phyloP scores from a whole-genome alignment of 2,888 invertebrate species.

The Anorthoa munda region DNA sequence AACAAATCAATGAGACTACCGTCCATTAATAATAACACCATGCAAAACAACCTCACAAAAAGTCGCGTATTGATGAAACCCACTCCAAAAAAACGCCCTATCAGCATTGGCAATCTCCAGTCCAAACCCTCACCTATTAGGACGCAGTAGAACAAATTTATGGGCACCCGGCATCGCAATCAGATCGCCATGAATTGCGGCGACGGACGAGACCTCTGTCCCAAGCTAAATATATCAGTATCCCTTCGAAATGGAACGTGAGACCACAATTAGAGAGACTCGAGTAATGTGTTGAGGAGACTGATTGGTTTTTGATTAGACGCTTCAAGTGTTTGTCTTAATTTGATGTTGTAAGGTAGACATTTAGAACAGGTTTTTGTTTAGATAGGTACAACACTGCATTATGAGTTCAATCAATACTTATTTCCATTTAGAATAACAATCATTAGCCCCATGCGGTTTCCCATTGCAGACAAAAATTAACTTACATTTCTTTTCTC shows the following conservation, averaged over 20 bases:
- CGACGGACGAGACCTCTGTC: conserved; percentile 59
- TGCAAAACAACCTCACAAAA: neutral
- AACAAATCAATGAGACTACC: no score
- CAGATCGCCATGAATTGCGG: conserved; percentile 68
- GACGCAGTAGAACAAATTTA: conserved; percentile 61
- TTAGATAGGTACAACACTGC: no score
- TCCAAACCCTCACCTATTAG: conserved; percentile 47
- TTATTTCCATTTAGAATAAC: no score
- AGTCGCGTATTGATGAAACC: neutral
- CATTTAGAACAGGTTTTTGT: no score
- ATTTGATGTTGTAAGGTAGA: no score
- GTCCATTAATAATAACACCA: neutral
- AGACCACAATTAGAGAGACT: conserved; percentile 27
- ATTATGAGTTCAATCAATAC: no score
- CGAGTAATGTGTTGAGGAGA: conserved; percentile 24
- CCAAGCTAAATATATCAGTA: conserved; percentile 60
- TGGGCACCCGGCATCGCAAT: conserved; percentile 60
- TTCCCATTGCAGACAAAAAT: no score
- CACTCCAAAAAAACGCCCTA: conserved; percentile 27
- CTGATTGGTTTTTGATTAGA: conserved; percentile 36
- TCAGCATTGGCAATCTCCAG: conserved; percentile 33
- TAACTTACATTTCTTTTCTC: no score
- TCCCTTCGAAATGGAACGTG: conserved; percentile 53
- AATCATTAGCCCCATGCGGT: no score
- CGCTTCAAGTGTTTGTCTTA: no score